Base-by-base conservation (phyloP, 2,113 vertebrate species). In the Limnothrissa miodon region DNA sequence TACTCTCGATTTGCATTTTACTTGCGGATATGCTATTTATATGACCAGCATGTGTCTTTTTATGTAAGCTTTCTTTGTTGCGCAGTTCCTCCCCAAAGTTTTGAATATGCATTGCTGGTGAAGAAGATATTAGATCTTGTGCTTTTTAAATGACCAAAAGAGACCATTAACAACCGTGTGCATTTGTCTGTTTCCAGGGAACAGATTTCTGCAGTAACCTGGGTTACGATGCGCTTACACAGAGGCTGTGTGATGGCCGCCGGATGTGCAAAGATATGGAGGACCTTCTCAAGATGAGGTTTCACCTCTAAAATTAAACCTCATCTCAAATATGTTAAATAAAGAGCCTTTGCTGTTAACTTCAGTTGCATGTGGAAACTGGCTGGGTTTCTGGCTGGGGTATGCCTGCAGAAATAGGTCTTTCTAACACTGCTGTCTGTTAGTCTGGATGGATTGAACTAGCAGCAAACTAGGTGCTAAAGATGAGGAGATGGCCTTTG, bases 191-290 rank as follows among this genome's bases (percentile, higher is more conserved):
- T 2, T 87, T 86, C 5, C 88, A 99, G 98, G 95, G 94, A 88
- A 93, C 87, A 78, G 96, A 99, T 48, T 97, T 97, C 87, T 95
- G 93, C 1, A 93, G 95, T 66, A 95, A 96, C 80, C 89, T 87
- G 0, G 98, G 98, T 51, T 98, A 97, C 0, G 97, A 98, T 78
- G 88, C 90, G 0, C 93, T 99, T 0, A 66, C 95, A 25, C 96
- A 97, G 86, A 92, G 96, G 85, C 91, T 98, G 4, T 89, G 92
- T 86, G 97, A 99, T 0, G 98, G 98, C 5, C 95, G 96, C 66
- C 96, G 95, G 82, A 97, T 96, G 85, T 97, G 97, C 93, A 99
- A 99, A 88, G 97, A 99, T 2, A 91, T 97, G 91, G 98, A 99
- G 86, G 98, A 99, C 45, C 93, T 99, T 62, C 91, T 98, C 81